Percentiles rank a stretch among this genome's conserved stretches.
Evolutionary conservation across 1,140 invertebrate genomes (phyloP).

Genomic region (Drosophila nebulosa): DNA sequence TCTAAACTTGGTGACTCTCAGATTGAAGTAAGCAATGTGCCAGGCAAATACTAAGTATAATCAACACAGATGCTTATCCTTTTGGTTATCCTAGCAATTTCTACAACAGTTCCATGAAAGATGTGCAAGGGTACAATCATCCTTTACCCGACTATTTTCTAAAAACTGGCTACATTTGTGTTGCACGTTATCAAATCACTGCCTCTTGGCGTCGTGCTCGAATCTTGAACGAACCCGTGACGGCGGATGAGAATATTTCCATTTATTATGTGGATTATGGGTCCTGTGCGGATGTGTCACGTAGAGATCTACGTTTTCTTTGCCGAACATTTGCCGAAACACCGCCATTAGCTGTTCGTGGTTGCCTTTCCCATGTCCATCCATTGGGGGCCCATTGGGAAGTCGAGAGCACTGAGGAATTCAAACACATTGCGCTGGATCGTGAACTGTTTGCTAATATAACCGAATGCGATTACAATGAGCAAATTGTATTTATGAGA

Average conservation of each 20-base stretch:
- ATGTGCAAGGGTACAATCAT: too few species aligned
- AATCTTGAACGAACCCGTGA: not conserved
- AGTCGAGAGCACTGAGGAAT: not conserved
- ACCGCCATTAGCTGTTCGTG: constrained; percentile 25
- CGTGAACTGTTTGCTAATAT: not conserved
- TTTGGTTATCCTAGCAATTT: not conserved
- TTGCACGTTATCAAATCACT: not conserved
- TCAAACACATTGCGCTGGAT: not conserved
- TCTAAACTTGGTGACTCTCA: not conserved
- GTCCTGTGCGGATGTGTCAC: not conserved
- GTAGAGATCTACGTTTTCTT: constrained; percentile 16
- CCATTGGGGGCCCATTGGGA: constrained; percentile 38
- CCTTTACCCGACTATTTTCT: constrained; percentile 3
- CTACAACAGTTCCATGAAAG: too few species aligned
- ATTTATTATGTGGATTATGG: constrained; percentile 43
- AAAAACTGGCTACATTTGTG: constrained; percentile 24
- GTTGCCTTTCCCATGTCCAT: constrained; percentile 29
- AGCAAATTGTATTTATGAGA: constrained; percentile 12
- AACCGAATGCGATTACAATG: constrained; percentile 16
- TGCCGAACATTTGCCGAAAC: not conserved
- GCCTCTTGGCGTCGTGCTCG: constrained; percentile 20
- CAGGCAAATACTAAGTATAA: too few species aligned
- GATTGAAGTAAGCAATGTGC: constrained; percentile 15
- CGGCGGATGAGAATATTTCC: not conserved
- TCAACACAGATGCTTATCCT: too few species aligned